Base-by-base conservation (phyloP, 2,888 invertebrate genomes). In the Cantharis nigra region DNA sequence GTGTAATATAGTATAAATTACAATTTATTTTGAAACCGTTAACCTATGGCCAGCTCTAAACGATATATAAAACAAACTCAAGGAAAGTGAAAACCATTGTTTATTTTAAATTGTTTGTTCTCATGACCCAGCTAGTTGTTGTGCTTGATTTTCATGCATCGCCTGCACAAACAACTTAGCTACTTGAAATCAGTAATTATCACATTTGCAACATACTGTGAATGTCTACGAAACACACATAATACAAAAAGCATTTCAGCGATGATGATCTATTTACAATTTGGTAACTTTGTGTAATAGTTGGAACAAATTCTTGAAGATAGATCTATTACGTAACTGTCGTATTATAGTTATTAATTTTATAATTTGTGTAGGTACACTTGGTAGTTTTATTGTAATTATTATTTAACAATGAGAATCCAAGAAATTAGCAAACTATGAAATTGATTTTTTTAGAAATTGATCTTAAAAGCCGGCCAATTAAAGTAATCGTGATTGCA, bases 41-140 rank as follows among this genome's bases (percentile, higher is more conserved):
- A 74, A 73, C 77, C 72, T 75, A 79, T 49, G 73, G 65, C 74
- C 70, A 81, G 80, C 81, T 81, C 81, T 85, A 83, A 85, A 83
- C 83, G 85, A 86, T 85, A 86, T 83, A 84, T 82, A 84, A 86
- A 86, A 85, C 83, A 84, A 85, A 86, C 84, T 85, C 87, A 87
- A 87, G 87, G 87, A 87, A 86, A 87, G 87, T 87, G 87, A 87
- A 87, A 87, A 86, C 87, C 81, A 87, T 87, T 87, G 86, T 86
- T 85, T 86, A 82, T 82, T 84, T 83, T 83, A 83, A 84, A 83
- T 80, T 83, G 82, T 83, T 82, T 80, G 81, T 81, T 82, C 82
- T 82, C 82, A 81, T 82, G 82, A 82, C 82, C 82, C 81, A 83
- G 80, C 82, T 82, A 76, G 78, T 79, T 80, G 80, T 80, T 75